Evolutionary conservation across 2,797 vertebrate genomes (phyloP).

Genomic region (Anomalospiza imberbis): DNA sequence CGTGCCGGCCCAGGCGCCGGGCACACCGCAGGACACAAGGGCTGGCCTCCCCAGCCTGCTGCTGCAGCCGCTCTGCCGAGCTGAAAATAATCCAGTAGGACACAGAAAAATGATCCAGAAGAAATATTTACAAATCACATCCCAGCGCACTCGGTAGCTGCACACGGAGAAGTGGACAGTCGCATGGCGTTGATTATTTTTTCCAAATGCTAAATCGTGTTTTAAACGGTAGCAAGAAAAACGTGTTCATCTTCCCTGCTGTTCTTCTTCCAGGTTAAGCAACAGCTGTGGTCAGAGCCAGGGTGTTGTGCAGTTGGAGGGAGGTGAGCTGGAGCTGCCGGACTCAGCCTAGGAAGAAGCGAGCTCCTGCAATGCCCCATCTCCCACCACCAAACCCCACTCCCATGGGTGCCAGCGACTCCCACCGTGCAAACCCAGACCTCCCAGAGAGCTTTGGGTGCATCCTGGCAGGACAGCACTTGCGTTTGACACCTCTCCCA

Average conservation of each 20-base stretch:
- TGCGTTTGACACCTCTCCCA: fast-evolving
- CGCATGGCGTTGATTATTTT: fast-evolving
- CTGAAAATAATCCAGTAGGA: background rate
- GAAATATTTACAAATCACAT: background rate
- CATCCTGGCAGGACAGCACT: background rate
- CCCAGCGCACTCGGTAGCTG: background rate
- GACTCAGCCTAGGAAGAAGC: background rate
- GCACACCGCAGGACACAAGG: fast-evolving
- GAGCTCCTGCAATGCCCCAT: fast-evolving
- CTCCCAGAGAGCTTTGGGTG: background rate
- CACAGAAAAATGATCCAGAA: background rate
- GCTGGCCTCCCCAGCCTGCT: background rate
- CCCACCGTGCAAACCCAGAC: background rate
- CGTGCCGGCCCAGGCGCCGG: fast-evolving
- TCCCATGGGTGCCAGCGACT: fast-evolving
- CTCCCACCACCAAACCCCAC: background rate
- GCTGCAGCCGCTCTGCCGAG: background rate
- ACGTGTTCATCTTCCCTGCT: background rate
- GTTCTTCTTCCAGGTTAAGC: background rate
- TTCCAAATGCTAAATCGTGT: background rate
- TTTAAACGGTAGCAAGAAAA: background rate
- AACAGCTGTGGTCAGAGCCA: background rate
- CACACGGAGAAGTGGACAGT: fast-evolving
- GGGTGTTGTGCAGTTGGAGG: background rate
- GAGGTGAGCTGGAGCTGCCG: fast-evolving